A percentile compares a stretch with the other conserved stretches of the same genome.
These are phyloP conservation scores for Rhinophrynus dorsalis DNA, from an alignment of 2,797 vertebrate species.

Conservation along the genomic window DNA sequence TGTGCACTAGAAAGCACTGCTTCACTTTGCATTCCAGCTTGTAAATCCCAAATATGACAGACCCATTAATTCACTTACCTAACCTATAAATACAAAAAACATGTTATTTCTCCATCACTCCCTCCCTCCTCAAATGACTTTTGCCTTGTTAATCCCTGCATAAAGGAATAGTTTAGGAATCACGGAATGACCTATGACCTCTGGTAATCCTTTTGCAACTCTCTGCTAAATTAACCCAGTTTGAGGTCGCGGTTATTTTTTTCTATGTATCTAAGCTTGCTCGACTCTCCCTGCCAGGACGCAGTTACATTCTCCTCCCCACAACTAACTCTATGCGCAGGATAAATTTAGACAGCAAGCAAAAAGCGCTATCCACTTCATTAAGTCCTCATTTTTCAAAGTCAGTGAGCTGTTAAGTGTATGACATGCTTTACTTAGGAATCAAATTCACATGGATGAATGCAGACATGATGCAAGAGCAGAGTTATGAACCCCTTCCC, in stretches of 20 bases:
- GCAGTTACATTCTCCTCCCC: conserved; percentile 55
- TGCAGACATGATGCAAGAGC: conserved; percentile 68
- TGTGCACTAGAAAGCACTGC: too few species aligned
- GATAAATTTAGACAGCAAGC: conserved; percentile 74
- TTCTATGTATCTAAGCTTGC: conserved; percentile 51
- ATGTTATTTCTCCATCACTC: conserved; percentile 20
- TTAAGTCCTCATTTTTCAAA: conserved; percentile 76
- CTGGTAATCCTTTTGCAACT: conserved; percentile 71
- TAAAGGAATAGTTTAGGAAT: conserved; percentile 64
- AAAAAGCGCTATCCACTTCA: conserved; percentile 71
- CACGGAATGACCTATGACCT: conserved; percentile 68
- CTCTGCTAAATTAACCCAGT: conserved; percentile 72
- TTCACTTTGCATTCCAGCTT: too few species aligned
- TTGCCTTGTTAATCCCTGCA: conserved; percentile 44
- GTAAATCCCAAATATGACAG: too few species aligned
- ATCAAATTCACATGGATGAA: conserved; percentile 74
- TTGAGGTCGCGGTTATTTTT: conserved; percentile 57
- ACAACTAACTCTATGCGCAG: conserved; percentile 59
- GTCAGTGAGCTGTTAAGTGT: conserved; percentile 78
- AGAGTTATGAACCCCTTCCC: conserved; percentile 65
- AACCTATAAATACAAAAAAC: conserved; percentile 15
- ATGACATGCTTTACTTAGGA: conserved; percentile 69
- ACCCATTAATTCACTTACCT: too few species aligned
- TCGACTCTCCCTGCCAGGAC: conserved; percentile 56
- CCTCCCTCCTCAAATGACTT: conserved; percentile 47